phyloP scores from a whole-genome alignment of 1,140 invertebrate genomes.

The Drosophila nannoptera region DNA sequence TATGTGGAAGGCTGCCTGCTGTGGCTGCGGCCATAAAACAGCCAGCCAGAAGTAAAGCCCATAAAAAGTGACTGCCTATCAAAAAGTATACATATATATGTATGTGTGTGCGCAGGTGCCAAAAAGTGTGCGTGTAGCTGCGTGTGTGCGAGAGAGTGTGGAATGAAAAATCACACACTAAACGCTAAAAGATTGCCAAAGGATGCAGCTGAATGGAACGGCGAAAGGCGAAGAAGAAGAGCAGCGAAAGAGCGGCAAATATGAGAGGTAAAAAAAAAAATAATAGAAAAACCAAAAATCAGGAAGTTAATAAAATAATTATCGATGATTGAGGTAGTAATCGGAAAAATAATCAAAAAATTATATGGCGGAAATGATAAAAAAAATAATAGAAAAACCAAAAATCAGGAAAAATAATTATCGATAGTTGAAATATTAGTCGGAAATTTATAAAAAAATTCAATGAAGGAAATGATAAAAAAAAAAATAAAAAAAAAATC shows the following conservation, averaged over 20 bases:
- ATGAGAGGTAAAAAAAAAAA: background rate
- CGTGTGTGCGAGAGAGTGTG: slow-evolving; percentile 38
- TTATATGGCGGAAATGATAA: too few species aligned
- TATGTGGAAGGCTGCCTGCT: slow-evolving; percentile 54
- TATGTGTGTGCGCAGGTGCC: slow-evolving; percentile 50
- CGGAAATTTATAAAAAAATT: too few species aligned
- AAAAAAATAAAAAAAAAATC: background rate
- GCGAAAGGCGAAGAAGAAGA: background rate
- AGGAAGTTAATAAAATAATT: background rate
- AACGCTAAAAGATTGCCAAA: slow-evolving; percentile 64
- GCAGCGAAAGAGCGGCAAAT: slow-evolving; percentile 1
- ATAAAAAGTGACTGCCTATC: slow-evolving; percentile 74
- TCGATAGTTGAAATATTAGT: background rate
- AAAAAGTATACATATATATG: slow-evolving; percentile 56
- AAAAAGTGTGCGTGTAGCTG: slow-evolving; percentile 66
- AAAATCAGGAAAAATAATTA: background rate
- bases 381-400: background rate
- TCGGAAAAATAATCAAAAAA: too few species aligned
- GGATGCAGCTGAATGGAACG: slow-evolving; percentile 31
- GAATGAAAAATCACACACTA: slow-evolving; percentile 69
- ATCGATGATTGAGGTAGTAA: background rate
- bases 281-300: background rate
- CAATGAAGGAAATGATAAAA: too few species aligned
- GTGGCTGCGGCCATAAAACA: slow-evolving; percentile 73
- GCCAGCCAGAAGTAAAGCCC: slow-evolving; percentile 50